Base-by-base conservation (phyloP, 2,797 vertebrate species). In the Tolypeutes matacus region DNA sequence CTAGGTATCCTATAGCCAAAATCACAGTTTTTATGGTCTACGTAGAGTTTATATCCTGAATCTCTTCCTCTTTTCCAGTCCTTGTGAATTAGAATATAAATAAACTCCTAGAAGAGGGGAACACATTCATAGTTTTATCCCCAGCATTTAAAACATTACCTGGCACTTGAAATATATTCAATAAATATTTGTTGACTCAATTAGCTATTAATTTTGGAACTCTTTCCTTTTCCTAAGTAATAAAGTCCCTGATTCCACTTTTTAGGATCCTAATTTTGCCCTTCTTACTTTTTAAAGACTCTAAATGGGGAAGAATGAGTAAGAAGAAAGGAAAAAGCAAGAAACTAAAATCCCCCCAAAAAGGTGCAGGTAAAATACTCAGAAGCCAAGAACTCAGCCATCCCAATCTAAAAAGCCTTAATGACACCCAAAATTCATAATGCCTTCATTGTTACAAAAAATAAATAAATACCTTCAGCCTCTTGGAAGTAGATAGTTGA, bases 21-120 rank as follows among this genome's bases (percentile, higher is more conserved):
- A 2, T 25, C 46, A 39, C 29, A 29, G 34, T 10, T 15, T 13
- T 18, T 21, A 0, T 17, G 12, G 1, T 56, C 3, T 14, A 3
- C 15, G 46, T 11, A 15, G 12, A n/a, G 10, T 36, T 34, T 31
- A 83, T 17, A 3, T 27, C 34, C 53, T 20, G 10, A 34, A 13
- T n/a, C 39, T 46, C 73, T 70, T 56, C 56, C 9, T 51, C 23
- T 1, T 18, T 14, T 3, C 3, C 62, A 29, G 27, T 15, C 27
- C 17, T 27, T 9, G 1, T 56, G 21, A 10, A 20, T 34, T 0
- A 70, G 51, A n/a, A 17, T 17, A 56, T 56, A 20, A 56, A 9
- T 18, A 34, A 72, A 81, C 5, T 18, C 51, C 8, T 12, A 14
- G 23, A 12, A n/a, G 31, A 49, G 27, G 51, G 18, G 25, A 13